Percentiles rank a stretch among this genome's conserved stretches.
These are phyloP conservation scores for Lepidocyrtinus sp. DNA, from an alignment of 2,888 invertebrate genomes.

Conservation along the genomic window DNA sequence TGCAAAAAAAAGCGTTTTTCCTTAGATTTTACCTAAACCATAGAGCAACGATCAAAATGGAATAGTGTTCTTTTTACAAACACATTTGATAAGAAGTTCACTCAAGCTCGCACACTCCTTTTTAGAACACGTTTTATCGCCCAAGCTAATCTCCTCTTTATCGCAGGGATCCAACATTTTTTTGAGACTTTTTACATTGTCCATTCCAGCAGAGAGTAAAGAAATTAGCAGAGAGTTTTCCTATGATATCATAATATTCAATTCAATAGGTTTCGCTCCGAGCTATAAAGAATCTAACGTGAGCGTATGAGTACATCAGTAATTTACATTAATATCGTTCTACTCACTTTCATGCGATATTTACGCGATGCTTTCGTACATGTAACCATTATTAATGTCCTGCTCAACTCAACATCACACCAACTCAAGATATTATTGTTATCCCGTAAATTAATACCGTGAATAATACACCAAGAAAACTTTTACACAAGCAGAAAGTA, in stretches of 20 bases:
- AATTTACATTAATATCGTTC: constrained; percentile 2
- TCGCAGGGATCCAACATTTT: not conserved
- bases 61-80: not conserved
- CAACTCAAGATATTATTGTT: constrained; percentile 3
- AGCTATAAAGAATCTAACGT: not conserved
- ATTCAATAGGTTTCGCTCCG: too few species aligned
- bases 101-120: constrained; percentile 8
- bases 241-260: too few species aligned
- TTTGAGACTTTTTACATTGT: too few species aligned
- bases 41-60: not conserved
- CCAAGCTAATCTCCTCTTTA: not conserved
- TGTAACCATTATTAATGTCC: constrained; percentile 6
- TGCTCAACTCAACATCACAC: constrained; percentile 11
- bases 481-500: not conserved
- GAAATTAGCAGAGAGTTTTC: not conserved
- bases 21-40: not conserved
- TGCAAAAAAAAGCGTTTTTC: not conserved
- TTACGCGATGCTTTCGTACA: too few species aligned
- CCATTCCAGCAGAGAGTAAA: not conserved
- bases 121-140: not conserved
- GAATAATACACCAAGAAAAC: not conserved
- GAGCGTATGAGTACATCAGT: not conserved
- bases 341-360: too few species aligned
- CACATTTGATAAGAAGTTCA: too few species aligned
- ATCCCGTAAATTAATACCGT: constrained; percentile 11